A percentile compares a stretch with the other conserved stretches of the same genome.
Conservation (phyloP, 2,113 vertebrate species). For the Catharus fuscescens region DNA sequence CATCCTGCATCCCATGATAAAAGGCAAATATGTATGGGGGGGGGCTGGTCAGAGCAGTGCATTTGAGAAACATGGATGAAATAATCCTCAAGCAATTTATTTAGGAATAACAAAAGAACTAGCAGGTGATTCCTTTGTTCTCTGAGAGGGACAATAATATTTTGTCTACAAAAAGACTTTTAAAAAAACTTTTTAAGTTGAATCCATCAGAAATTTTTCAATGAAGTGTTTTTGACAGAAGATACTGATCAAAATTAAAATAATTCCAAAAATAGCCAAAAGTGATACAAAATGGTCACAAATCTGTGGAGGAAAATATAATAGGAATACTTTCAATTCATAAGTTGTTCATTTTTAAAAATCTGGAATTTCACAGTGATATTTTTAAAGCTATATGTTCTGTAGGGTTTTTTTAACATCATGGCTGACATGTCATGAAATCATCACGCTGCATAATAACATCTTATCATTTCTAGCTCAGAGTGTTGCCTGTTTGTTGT, state of each 20-base stretch:
- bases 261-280: background rate
- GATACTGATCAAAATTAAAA: background rate
- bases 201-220: background rate
- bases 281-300: background rate
- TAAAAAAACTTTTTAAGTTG: background rate
- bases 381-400: background rate
- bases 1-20: background rate
- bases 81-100: background rate
- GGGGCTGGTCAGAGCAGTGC: background rate
- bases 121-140: slow-evolving; percentile 7
- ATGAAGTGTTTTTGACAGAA: background rate
- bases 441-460: background rate
- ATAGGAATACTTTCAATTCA: background rate
- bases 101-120: background rate
- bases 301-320: background rate
- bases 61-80: background rate
- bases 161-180: background rate
- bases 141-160: background rate
- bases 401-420: background rate
- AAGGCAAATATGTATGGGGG: background rate
- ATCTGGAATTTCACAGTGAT: background rate
- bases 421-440: slow-evolving; percentile 20
- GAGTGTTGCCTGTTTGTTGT: slow-evolving; percentile 59
- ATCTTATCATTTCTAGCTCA: slow-evolving; percentile 52
- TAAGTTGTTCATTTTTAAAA: background rate